Evolutionary conservation across 2,888 invertebrate species (phyloP), one percentile per base, ranked within the genome.

Genomic region (Syrista parreyssii): DNA sequence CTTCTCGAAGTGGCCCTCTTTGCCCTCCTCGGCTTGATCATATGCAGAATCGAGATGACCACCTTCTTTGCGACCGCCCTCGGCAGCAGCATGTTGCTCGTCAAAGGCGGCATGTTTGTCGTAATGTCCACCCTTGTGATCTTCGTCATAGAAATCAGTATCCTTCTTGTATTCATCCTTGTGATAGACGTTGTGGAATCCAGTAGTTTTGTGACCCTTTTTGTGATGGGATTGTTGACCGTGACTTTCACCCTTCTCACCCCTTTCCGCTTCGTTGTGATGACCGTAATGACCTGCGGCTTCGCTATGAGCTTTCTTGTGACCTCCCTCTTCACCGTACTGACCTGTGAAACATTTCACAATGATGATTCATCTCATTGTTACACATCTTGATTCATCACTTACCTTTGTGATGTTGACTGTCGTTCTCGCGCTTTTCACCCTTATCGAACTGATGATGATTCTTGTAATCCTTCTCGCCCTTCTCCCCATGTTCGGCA

Each of bases 81-180:
- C 92, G 78, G 92, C 92, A 1, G 93, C 91, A 1, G 92, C 92
- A 80, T 94, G 93, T 68, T 94, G 92, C 68, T 92, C 92, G 79
- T 94, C 92, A 80, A 92, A 92, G 81, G 93, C 92, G 1, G 93
- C 94, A 87, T 95, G 93, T 86, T 95, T 95, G 80, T 94, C 93
- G 87, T 93, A 94, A 87, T 94, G 93, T 0, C 95, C 95, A 75
- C 93, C 93, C 76, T 94, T 93, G 87, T 95, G 94, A 35, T 94
- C 93, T 75, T 95, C 95, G 86, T 96, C 96, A 88, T 96, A 96
- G 92, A 96, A 96, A 85, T 94, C 94, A 84, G 95, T 95, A 86
- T 95, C 95, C 87, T 96, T 96, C 90, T 96, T 95, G 92, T 94
- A 96, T 89, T 96, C 96, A 87, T 96, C 95, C 92, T 96, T 96